Evolutionary conservation across 2,113 vertebrate species (phyloP), one percentile per base, ranked within the genome.

Genomic region (Emydocephalus ijimae): DNA sequence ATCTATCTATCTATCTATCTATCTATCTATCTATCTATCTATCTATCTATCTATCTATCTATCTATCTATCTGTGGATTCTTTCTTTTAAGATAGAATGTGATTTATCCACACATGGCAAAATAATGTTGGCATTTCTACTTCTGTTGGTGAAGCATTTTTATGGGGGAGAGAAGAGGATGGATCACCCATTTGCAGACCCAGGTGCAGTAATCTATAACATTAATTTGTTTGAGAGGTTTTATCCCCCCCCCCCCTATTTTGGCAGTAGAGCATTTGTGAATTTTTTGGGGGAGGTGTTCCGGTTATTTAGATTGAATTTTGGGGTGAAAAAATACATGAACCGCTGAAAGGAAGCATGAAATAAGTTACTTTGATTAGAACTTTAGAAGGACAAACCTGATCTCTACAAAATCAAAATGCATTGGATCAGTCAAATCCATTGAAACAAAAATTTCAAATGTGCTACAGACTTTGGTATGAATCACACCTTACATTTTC

Each of bases 401-500:
- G 18, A 34, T 87, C 92, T 92, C 15, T n/a, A 55, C 57, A 94
- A 90, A 57, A 61, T 43, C 55, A 92, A 91, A 59, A 74, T 34
- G 94, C 34, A 64, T 87, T 55, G 39, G 69, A 93, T 85, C 90
- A 85, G 18, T 61, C 18, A 91, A 45, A 86, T 81, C 52, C 88
- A 89, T 69, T n/a, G 26, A 92, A 88, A 45, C n/a, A 92, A 94
- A 94, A 90, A 2, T 43, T 93, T 52, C 61, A 89, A 21, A 69
- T 88, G 12, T 39, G 69, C 14, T 92, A 91, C 55, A 11, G 92
- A 24, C 54, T 92, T 90, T 2, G 5, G 90, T 94, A 87, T 94
- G 93, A 94, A 7, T 0, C 56, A 86, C 43, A 87, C 43, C 87
- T 54, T 39, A 29, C 23, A 94, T 94, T 87, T 95, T 96, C 94